Evolutionary conservation across 2,113 vertebrate species (phyloP).

Genomic region (Ageneiosus marmoratus): DNA sequence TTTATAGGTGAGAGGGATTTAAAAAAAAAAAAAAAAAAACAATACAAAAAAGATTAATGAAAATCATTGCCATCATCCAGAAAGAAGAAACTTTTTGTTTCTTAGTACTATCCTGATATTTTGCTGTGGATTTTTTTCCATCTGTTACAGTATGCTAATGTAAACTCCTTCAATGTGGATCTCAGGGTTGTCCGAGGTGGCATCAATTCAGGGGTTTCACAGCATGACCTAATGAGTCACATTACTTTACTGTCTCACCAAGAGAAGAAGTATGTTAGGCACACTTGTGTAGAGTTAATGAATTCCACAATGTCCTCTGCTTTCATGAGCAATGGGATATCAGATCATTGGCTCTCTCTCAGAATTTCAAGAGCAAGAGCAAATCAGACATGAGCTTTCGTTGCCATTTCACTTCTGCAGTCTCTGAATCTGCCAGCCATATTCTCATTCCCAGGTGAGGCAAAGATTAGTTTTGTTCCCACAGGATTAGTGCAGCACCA

Average conservation of each 20-base stretch:
- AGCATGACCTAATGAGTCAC: conserved; percentile 5
- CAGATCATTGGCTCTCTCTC: conserved; percentile 1
- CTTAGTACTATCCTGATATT: neutral
- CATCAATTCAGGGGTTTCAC: neutral
- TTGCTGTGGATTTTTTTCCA: neutral
- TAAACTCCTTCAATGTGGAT: neutral
- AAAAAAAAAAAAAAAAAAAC: neutral
- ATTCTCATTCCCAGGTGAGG: conserved; percentile 17
- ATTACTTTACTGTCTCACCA: conserved; percentile 1
- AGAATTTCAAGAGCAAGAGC: conserved; percentile 17
- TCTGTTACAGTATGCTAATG: neutral
- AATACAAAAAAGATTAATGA: neutral
- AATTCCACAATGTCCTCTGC: conserved; percentile 6
- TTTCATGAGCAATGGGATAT: conserved; percentile 2
- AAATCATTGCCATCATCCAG: neutral
- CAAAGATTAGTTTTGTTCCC: conserved; percentile 26
- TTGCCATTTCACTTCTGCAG: neutral
- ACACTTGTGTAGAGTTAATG: neutral
- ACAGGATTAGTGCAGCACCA: conserved; percentile 8
- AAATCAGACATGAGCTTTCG: neutral
- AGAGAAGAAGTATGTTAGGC: neutral
- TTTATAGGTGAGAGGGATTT: neutral
- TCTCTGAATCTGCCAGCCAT: neutral
- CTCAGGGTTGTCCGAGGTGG: conserved; percentile 4
- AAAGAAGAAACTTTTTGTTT: neutral